phyloP scores from a whole-genome alignment of 1,140 invertebrate genomes.

The Plectus sambesii region DNA sequence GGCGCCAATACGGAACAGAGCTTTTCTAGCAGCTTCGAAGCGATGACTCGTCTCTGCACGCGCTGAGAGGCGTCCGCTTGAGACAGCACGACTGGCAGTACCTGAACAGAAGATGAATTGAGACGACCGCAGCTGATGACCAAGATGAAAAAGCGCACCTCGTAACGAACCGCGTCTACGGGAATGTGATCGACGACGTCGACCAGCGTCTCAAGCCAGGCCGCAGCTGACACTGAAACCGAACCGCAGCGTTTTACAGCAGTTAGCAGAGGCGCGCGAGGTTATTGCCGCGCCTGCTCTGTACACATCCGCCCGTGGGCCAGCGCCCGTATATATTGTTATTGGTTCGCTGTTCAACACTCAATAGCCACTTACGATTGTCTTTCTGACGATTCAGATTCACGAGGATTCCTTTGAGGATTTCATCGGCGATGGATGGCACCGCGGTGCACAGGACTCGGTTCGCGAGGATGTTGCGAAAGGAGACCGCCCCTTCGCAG shows the following conservation, averaged over 20 bases:
- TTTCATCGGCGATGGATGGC: slow-evolving; percentile 7
- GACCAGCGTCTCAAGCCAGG: slow-evolving; percentile 50
- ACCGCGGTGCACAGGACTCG: slow-evolving; percentile 24
- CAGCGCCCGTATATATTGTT: slow-evolving; percentile 12
- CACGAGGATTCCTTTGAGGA: slow-evolving; percentile 21
- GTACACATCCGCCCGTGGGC: slow-evolving; percentile 15
- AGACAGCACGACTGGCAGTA: slow-evolving; percentile 47
- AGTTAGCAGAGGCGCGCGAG: not conserved
- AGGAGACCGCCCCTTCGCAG: slow-evolving; percentile 28
- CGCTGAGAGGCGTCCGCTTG: slow-evolving; percentile 49
- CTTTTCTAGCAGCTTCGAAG: slow-evolving; percentile 46
- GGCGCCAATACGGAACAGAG: slow-evolving; percentile 46
- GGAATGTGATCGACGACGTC: slow-evolving; percentile 49
- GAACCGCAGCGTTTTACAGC: slow-evolving; percentile 15
- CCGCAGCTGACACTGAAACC: slow-evolving; percentile 48
- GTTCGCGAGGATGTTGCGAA: slow-evolving; percentile 18
- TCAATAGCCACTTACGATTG: slow-evolving; percentile 21
- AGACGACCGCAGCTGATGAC: no score
- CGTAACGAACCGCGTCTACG: slow-evolving; percentile 48
- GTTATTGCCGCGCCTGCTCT: slow-evolving; percentile 3
- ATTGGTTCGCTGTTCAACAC: slow-evolving; percentile 1
- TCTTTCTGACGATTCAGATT: slow-evolving; percentile 20
- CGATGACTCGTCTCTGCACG: slow-evolving; percentile 47
- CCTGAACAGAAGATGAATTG: slow-evolving; percentile 37
- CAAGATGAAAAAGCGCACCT: slow-evolving; percentile 38